Base-by-base conservation (phyloP, 1,140 invertebrate genomes). In the Drosophila sucinea region DNA sequence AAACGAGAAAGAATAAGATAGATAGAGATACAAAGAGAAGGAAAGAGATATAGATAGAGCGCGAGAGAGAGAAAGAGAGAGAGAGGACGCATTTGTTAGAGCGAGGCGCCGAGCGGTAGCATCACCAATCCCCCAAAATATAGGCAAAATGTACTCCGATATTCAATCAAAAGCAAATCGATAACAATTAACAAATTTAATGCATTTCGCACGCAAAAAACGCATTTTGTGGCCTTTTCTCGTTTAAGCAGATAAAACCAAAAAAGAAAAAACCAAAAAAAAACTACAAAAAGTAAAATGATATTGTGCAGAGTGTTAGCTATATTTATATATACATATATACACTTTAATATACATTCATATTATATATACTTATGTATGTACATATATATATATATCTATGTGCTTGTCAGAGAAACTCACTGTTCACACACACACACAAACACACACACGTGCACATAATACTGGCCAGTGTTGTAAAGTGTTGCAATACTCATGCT, bases 181-280 rank as follows among this genome's bases (percentile, higher is more conserved):
- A 35, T 8, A 44, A 64, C 47, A 65, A 62, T 69, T 60, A 55
- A 56, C 67, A 70, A 87, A 41, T 76, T 72, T 51, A 51, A 79
- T 79, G 79, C 75, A 82, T 75, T 79, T 82, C 62, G 81, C 67
- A 82, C 76, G 76, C 80, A 84, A 73, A 73, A 67, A 71, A 63
- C 66, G 74, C 84, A 87, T 87, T 89, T 87, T 89, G 84, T 89
- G 84, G 84, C 84, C 84, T 89, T 85, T 81, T 83, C 77, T 84
- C 66, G 73, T 69, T 68, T 62, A 77, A 66, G 64, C 70, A 66
- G 61, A 68, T 68, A 60, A 78, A 58, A 66, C 38, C 72, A 77
- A 61, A 77, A 8, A 57, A 65, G 27, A 55, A 71, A 41, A 70
- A 77, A 64, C 32, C 27, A 58, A 30, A 58, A 60, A 60, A 72